phyloP scores from a whole-genome alignment of 2,888 invertebrate species.

The Tuberolachnus salignus region DNA sequence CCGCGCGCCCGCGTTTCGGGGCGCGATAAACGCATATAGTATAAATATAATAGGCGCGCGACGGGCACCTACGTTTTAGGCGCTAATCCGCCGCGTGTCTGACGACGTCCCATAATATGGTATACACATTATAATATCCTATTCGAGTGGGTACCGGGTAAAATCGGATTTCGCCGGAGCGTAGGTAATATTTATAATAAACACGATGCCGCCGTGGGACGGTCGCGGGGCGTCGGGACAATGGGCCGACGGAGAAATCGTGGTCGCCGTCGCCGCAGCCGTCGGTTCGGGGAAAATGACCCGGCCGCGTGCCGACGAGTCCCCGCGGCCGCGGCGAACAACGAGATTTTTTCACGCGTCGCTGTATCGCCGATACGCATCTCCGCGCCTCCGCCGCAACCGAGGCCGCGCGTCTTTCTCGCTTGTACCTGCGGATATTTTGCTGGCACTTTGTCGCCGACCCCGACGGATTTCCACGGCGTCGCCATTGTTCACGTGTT shows the following conservation, averaged over 20 bases:
- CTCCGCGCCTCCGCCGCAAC: background rate
- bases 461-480: too few relatives aligned
- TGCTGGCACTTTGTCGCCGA: too few relatives aligned
- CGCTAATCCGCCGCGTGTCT: slow-evolving; percentile 34
- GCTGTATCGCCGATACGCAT: slow-evolving; percentile 9
- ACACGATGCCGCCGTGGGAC: background rate
- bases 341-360: background rate
- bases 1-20: background rate
- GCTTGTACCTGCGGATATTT: too few relatives aligned
- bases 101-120: too few relatives aligned
- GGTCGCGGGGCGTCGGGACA: background rate
- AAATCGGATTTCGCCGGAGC: background rate
- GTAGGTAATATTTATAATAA: too few relatives aligned
- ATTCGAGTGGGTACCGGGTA: slow-evolving; percentile 30
- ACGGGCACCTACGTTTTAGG: background rate
- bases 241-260: slow-evolving; percentile 43
- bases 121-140: background rate
- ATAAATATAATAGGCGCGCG: background rate
- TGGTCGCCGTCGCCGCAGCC: slow-evolving; percentile 22
- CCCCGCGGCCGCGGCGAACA: background rate
- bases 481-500: too few relatives aligned
- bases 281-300: background rate
- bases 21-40: slow-evolving; percentile 7
- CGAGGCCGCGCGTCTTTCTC: too few relatives aligned
- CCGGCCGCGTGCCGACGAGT: background rate